Evolutionary conservation across 2,113 vertebrate species (phyloP).

Genomic region (Columba janthina): DNA sequence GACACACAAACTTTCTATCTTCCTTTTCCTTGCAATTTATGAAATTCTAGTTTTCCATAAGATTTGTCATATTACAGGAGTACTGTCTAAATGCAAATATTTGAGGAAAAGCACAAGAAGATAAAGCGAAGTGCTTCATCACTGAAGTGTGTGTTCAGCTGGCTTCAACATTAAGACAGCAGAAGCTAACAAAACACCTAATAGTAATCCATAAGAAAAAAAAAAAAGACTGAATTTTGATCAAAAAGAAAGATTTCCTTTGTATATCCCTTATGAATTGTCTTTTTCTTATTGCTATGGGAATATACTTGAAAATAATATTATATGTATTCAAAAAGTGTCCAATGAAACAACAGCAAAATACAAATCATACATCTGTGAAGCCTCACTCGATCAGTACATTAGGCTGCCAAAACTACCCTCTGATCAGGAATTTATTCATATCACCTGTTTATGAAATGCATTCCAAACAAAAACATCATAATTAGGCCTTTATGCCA

Average conservation of each 20-base stretch:
- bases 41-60: conserved; percentile 46
- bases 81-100: conserved; percentile 70
- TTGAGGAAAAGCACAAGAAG: conserved; percentile 40
- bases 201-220: neutral
- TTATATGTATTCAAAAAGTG: neutral
- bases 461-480: neutral
- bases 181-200: conserved; percentile 39
- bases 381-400: neutral
- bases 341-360: neutral
- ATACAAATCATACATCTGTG: neutral
- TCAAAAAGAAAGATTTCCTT: conserved; percentile 10
- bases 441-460: conserved; percentile 43
- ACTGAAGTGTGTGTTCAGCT: conserved; percentile 32
- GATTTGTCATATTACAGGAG: conserved; percentile 38
- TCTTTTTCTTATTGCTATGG: neutral
- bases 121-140: conserved; percentile 37
- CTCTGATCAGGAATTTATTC: conserved; percentile 20
- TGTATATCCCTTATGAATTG: neutral
- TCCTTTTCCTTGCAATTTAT: conserved; percentile 29
- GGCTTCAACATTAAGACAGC: conserved; percentile 34
- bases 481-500: conserved; percentile 33
- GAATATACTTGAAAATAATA: neutral
- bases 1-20: conserved; percentile 29
- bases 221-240: conserved; percentile 30
- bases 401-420: neutral